Evolutionary conservation across 1,140 invertebrate genomes (phyloP), one percentile per base, ranked within the genome.

Genomic region (Microplitis demolitor): DNA sequence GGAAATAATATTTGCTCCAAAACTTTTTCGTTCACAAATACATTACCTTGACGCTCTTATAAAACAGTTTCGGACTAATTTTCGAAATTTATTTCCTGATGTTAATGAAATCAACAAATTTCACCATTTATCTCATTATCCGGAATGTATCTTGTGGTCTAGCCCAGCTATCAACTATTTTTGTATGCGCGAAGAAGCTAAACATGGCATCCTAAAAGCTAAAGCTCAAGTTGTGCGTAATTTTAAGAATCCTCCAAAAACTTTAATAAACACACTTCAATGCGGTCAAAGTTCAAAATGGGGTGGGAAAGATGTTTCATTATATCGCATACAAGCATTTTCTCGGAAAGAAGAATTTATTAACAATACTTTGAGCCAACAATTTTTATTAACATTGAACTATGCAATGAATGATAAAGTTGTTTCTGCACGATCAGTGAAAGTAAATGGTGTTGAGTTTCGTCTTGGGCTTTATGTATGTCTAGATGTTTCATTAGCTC

Each of bases 1-100:
- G 78, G 77, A 78, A 34, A 76, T 81, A 63, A 63, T 80, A 31
- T 24, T 80, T 16, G 24, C 69, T 13, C 70, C 70, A 54, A 77
- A 78, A 72, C 64, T 82, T 45, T 6, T 31, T 33, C 45, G 51
- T 31, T 53, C 37, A 50, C 70, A 80, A 73, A 50, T 64, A 37
- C 33, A 77, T 31, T 72, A 79, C 76, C 6, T 62, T 53, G 45
- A 78, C 4, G 24, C 58, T 16, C 33, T 61, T 5, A 13, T 61
- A n/a, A 31, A 14, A 33, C 4, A 14, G 4, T 61, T 61, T 31
- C 11, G 11, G 2, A 11, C 2, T 31, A 61, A 14, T 14, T 61
- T 61, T 33, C 13, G 3, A 33, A 3, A 6, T 13, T 34, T 61
- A 33, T 61, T 61, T 34, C 58, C 58, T 61, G 16, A 61, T 6